Evolutionary conservation across 2,797 vertebrate species (phyloP), one percentile per base, ranked within the genome.

Genomic region (Antrozous pallidus): DNA sequence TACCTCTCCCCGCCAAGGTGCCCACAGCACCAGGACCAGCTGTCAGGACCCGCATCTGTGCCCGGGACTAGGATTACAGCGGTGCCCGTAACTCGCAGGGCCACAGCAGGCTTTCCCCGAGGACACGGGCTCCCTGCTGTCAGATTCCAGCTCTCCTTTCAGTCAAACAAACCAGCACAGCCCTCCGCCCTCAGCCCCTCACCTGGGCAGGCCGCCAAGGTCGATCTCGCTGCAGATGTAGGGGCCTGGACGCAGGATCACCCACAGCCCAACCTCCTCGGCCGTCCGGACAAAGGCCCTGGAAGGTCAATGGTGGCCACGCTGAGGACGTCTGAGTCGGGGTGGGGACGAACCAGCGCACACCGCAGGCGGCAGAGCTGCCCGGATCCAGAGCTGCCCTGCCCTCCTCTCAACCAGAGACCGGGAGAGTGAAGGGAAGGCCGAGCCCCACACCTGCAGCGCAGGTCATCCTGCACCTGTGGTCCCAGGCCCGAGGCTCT

Each of bases 201-300:
- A 99, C 99, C 99, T 99, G 31, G 99, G 99, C 86, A 99, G 97
- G 40, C 99, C 99, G 4, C 98, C 98, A 0, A 98, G 98, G 96
- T 98, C 98, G 78, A 98, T 97, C 9, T 98, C 98, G 0, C 98
- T 97, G 95, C 98, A 98, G 95, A 98, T 98, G 9, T 98, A 98
- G 0, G 99, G 99, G 10, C 99, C 99, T 6, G 99, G 99, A 56
- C 99, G 98, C 93, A 99, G 98, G 95, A 99, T 99, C 88, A 99
- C 99, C 99, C 99, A 99, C 74, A 99, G 97, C 28, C 98, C 99
- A 5, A 99, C 81, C 56, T 99, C 99, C 2, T 98, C 98, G 6
- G 99, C 99, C 95, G 98, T 97, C 86, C 92, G 97, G 38, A 99
- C 97, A 94, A 99, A 99, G 36, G 98, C 98, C 97, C 99, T 99